A percentile compares a stretch with the other conserved stretches of the same genome.
phyloP scores from a whole-genome alignment of 2,888 invertebrate genomes.

The Brassicogethes aeneus region DNA sequence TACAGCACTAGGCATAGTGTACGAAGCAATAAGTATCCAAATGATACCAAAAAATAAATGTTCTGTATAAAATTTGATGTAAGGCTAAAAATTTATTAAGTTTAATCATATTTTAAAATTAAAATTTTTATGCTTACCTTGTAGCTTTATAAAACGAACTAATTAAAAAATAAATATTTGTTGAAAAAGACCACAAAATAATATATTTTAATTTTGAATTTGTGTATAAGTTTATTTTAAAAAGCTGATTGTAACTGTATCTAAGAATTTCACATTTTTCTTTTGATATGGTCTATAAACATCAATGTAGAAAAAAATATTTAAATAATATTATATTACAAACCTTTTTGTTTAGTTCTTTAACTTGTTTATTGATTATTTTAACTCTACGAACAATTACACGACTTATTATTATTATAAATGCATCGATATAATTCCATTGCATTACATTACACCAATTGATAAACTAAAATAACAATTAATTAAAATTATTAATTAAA shows the following conservation, averaged over 20 bases:
- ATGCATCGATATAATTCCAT: slow-evolving; percentile 12
- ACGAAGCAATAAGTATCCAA: not conserved
- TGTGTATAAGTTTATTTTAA: too few relatives aligned
- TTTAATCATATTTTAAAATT: not conserved
- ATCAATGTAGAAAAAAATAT: too few relatives aligned
- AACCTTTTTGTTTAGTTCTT: not conserved
- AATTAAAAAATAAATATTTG: slow-evolving; percentile 62
- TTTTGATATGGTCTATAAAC: too few relatives aligned
- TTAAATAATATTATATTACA: too few relatives aligned
- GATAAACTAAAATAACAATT: slow-evolving; percentile 8
- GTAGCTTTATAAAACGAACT: slow-evolving; percentile 57
- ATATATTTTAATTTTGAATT: too few relatives aligned
- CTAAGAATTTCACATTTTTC: too few relatives aligned
- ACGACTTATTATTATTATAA: slow-evolving; percentile 11
- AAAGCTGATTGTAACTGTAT: too few relatives aligned
- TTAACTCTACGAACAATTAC: slow-evolving; percentile 5
- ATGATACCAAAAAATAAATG: not conserved
- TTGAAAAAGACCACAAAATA: slow-evolving; percentile 54
- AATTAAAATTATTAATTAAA: slow-evolving; percentile 2
- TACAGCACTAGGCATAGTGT: not conserved
- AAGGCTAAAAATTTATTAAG: slow-evolving; percentile 23
- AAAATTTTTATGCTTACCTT: slow-evolving; percentile 41
- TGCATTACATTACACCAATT: slow-evolving; percentile 9
- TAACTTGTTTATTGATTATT: slow-evolving; percentile 5
- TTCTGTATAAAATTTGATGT: slow-evolving; percentile 27